Evolutionary conservation across 2,888 invertebrate genomes (phyloP).

Genomic region (Syritta pipiens): DNA sequence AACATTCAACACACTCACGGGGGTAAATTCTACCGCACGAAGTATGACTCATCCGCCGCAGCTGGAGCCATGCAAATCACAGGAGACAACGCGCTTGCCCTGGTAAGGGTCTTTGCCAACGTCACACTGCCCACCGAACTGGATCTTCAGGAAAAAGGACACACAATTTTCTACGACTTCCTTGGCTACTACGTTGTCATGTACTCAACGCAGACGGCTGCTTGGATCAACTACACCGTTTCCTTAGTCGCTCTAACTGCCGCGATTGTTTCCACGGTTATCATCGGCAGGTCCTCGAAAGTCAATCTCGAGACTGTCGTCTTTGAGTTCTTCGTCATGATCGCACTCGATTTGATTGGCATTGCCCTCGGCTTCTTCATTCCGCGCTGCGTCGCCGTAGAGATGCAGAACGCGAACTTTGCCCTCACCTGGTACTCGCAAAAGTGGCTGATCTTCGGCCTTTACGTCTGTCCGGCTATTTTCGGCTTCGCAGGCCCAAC

Average conservation of each 20-base stretch:
- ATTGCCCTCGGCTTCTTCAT: constrained; percentile 73
- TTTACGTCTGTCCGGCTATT: constrained; percentile 78
- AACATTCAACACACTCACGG: constrained; percentile 88
- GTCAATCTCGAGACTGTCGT: constrained; percentile 76
- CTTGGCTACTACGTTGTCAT: constrained; percentile 85
- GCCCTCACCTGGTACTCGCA: constrained; percentile 83
- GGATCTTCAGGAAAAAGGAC: constrained; percentile 78
- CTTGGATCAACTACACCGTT: too few relatives aligned
- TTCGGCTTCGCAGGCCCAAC: constrained; percentile 76
- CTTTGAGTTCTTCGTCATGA: constrained; percentile 75
- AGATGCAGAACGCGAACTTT: constrained; percentile 78
- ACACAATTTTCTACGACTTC: constrained; percentile 86
- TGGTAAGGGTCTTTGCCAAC: constrained; percentile 81
- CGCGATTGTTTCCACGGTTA: constrained; percentile 78
- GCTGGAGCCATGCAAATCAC: constrained; percentile 86
- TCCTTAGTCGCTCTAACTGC: too few relatives aligned
- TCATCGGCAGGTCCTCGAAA: constrained; percentile 77
- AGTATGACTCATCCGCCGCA: constrained; percentile 84
- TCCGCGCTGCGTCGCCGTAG: constrained; percentile 75
- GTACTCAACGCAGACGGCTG: constrained; percentile 82
- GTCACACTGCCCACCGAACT: constrained; percentile 38
- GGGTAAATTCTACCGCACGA: constrained; percentile 89
- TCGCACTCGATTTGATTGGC: constrained; percentile 73
- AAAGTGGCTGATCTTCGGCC: constrained; percentile 80
- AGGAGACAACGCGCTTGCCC: constrained; percentile 84